Evolutionary conservation across 2,113 vertebrate genomes (phyloP).

Genomic region (Sciurus niger): DNA sequence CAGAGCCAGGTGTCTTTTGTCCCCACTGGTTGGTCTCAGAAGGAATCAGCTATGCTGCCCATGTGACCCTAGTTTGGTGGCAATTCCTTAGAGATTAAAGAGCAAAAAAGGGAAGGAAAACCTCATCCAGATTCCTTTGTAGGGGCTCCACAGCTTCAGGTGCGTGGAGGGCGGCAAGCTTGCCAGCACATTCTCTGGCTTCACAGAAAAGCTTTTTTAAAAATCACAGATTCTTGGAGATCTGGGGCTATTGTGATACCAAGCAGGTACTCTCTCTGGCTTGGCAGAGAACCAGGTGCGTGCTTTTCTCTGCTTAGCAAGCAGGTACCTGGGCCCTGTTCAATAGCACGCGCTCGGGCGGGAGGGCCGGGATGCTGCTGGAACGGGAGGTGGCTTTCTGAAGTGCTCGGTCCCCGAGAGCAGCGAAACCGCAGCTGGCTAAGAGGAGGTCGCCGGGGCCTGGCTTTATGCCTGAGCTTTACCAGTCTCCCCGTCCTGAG

Average conservation of each 20-base stretch:
- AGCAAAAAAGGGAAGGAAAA: neutral
- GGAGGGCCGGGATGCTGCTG: neutral
- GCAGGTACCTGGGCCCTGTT: slow-evolving; percentile 38
- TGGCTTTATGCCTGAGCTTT: neutral
- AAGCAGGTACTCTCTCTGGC: slow-evolving; percentile 14
- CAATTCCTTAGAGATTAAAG: slow-evolving; percentile 51
- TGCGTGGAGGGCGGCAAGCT: slow-evolving; percentile 25
- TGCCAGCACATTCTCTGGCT: slow-evolving; percentile 48
- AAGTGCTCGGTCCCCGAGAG: neutral
- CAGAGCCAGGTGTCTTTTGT: neutral
- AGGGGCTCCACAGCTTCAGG: slow-evolving; percentile 45
- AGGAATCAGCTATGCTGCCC: slow-evolving; percentile 29
- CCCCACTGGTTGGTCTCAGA: slow-evolving; percentile 3
- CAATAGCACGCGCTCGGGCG: neutral
- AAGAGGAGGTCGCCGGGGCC: neutral
- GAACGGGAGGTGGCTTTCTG: neutral
- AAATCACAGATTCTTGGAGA: slow-evolving; percentile 67
- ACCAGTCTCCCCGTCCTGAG: neutral
- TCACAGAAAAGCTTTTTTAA: slow-evolving; percentile 55
- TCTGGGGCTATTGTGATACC: slow-evolving; percentile 66
- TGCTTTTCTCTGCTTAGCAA: slow-evolving; percentile 66
- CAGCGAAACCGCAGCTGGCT: neutral
- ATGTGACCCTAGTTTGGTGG: neutral
- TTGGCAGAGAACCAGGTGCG: slow-evolving; percentile 48
- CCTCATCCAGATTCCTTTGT: slow-evolving; percentile 17